Percentiles rank a stretch among this genome's conserved stretches.
Conservation (phyloP, 2,888 invertebrate genomes). For the Cynaeus angustus region DNA sequence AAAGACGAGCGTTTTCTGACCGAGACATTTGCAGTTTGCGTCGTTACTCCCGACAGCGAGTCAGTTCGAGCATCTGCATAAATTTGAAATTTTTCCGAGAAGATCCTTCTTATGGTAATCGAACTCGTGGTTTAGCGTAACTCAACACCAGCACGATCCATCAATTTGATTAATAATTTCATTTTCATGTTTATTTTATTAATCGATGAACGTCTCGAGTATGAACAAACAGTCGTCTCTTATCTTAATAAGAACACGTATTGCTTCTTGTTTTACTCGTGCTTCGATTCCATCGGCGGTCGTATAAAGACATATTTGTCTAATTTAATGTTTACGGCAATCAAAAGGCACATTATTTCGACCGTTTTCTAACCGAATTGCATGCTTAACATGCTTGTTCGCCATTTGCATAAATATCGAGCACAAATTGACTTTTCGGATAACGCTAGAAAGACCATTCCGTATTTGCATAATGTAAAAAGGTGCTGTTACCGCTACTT, state of each 20-base stretch:
- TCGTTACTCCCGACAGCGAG: neutral
- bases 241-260: no score
- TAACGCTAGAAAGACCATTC: slow-evolving; percentile 49
- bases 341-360: slow-evolving; percentile 47
- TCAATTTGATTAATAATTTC: no score
- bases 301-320: slow-evolving; percentile 18
- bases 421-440: slow-evolving; percentile 54
- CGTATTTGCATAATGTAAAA: slow-evolving; percentile 49
- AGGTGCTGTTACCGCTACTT: slow-evolving; percentile 25
- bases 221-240: no score
- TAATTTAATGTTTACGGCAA: slow-evolving; percentile 46
- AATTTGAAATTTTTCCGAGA: neutral
- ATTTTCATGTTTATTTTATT: no score
- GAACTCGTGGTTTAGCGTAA: no score
- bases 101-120: no score
- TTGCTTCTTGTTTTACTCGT: no score
- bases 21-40: slow-evolving; percentile 16
- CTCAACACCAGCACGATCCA: no score
- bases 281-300: neutral
- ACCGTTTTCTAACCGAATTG: slow-evolving; percentile 46
- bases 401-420: slow-evolving; percentile 54
- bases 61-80: neutral
- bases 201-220: no score
- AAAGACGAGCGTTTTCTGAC: slow-evolving; percentile 22
- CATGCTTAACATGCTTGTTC: slow-evolving; percentile 48